Conservation (phyloP, 2,797 vertebrate genomes). For the Delichon dasypus region DNA sequence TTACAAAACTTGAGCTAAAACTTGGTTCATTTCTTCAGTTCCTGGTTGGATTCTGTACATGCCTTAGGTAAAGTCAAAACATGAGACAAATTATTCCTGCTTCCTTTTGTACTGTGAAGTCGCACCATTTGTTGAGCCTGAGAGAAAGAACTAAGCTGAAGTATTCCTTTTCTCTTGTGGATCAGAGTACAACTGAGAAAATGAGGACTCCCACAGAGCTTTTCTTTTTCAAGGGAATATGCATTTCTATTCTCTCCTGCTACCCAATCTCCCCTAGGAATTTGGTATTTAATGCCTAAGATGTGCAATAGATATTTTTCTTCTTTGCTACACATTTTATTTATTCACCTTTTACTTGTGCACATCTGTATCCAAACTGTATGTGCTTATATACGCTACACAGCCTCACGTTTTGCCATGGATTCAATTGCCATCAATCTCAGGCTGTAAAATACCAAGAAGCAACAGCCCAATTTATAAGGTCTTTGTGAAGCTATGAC, state of each 20-base stretch:
- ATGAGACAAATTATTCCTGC: conserved; percentile 38
- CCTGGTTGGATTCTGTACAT: not conserved
- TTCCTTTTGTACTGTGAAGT: conserved; percentile 36
- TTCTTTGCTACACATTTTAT: conserved; percentile 1
- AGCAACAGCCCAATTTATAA: not conserved
- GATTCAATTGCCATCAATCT: not conserved
- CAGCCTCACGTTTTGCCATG: not conserved
- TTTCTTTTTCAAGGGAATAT: conserved; percentile 21
- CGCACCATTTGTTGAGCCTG: conserved; percentile 6
- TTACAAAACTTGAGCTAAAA: conserved; percentile 8
- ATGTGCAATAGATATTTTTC: not conserved
- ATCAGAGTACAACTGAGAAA: conserved; percentile 46
- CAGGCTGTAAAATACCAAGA: not conserved
- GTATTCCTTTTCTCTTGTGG: conserved; percentile 24
- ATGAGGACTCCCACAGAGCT: conserved; percentile 30
- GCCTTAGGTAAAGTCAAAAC: conserved; percentile 40
- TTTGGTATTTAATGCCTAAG: not conserved
- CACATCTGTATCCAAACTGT: not conserved
- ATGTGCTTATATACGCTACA: not conserved
- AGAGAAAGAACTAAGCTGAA: conserved; percentile 29
- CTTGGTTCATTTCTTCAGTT: not conserved
- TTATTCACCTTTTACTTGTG: not conserved
- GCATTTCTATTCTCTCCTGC: not conserved
- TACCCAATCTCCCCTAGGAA: not conserved
- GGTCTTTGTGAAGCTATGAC: not conserved